These are phyloP conservation scores for Ptiloglossa arizonensis DNA, from an alignment of 1,140 invertebrate genomes.

Conservation along the genomic window DNA sequence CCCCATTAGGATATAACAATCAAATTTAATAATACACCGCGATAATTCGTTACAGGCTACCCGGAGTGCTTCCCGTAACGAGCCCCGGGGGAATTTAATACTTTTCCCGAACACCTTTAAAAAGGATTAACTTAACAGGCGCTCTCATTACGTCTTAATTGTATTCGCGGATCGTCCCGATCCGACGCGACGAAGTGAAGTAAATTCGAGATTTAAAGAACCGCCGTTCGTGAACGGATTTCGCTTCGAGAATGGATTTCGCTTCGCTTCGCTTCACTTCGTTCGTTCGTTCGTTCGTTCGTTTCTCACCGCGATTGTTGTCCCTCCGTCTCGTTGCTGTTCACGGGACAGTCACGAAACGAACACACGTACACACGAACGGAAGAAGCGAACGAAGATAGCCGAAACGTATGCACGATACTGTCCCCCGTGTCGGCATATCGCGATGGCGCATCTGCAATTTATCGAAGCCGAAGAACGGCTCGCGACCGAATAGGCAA, in stretches of 20 bases:
- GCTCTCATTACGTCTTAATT: conserved; percentile 33
- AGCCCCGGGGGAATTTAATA: conserved; percentile 5
- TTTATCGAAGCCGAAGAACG: conserved; percentile 71
- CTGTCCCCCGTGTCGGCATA: not conserved
- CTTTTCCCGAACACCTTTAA: not conserved
- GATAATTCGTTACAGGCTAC: conserved; percentile 25
- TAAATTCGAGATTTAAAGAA: not conserved
- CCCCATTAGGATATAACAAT: conserved; percentile 31
- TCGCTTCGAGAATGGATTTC: no score
- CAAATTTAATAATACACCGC: conserved; percentile 41
- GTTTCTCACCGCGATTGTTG: not conserved
- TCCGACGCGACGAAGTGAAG: not conserved
- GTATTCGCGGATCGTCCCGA: not conserved
- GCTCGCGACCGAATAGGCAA: conserved; percentile 70
- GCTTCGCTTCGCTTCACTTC: no score
- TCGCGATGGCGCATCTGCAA: conserved; percentile 56
- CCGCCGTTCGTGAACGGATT: no score
- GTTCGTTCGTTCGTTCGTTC: not conserved
- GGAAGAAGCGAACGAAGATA: not conserved
- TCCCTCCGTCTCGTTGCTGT: no score
- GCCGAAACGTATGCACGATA: conserved; percentile 17
- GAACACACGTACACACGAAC: not conserved
- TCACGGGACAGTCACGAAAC: no score
- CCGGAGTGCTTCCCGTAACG: conserved; percentile 15
- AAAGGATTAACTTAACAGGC: conserved; percentile 39